phyloP scores from a whole-genome alignment of 2,797 vertebrate genomes.

The Knipowitschia caucasica region DNA sequence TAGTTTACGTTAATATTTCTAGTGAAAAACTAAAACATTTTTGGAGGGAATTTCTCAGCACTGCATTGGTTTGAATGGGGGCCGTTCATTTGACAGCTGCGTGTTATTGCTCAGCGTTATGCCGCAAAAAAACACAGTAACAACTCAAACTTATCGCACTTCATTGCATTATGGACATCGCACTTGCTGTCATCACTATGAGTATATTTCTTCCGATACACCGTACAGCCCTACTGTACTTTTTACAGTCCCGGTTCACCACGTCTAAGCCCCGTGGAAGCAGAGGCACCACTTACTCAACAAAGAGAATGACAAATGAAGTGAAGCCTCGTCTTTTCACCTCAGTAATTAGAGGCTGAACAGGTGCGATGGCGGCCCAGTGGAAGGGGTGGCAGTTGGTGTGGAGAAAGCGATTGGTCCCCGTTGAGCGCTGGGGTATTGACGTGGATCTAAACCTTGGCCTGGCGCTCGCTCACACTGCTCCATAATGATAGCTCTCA shows the following conservation, averaged over 20 bases:
- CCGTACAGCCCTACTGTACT: no score
- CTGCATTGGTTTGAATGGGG: no score
- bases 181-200: no score
- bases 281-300: constrained; percentile 35
- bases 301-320: constrained; percentile 32
- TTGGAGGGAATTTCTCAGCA: no score
- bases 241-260: background rate
- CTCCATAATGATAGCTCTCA: constrained; percentile 63
- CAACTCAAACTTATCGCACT: no score
- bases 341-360: constrained; percentile 51
- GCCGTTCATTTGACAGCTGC: no score
- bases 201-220: no score
- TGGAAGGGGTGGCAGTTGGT: constrained; percentile 28
- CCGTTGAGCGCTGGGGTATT: constrained; percentile 31
- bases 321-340: constrained; percentile 35
- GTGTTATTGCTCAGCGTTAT: no score
- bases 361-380: constrained; percentile 39
- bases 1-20: no score
- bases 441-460: constrained; percentile 44
- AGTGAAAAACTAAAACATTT: no score
- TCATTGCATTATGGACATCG: no score
- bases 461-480: constrained; percentile 51
- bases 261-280: constrained; percentile 15
- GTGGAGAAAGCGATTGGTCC: constrained; percentile 24
- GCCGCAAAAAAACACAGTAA: no score